Evolutionary conservation across 2,888 invertebrate species (phyloP).

Genomic region (Diplazon laetatorius): DNA sequence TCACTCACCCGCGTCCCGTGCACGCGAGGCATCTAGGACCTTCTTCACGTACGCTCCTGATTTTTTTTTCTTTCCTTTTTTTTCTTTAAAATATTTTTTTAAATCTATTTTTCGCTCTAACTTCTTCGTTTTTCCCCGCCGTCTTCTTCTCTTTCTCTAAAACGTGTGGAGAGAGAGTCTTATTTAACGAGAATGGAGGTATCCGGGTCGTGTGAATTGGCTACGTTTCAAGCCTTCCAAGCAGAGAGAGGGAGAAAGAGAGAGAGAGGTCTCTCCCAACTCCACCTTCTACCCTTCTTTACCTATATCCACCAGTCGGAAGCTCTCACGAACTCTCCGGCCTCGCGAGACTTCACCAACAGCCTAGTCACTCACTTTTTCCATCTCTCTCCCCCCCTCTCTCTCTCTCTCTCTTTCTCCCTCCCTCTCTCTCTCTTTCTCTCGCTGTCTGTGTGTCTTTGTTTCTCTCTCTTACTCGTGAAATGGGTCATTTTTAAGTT

Average conservation of each 20-base stretch:
- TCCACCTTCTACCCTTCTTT: slow-evolving; percentile 33
- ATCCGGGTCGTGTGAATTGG: slow-evolving; percentile 68
- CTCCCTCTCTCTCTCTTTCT: too few species aligned
- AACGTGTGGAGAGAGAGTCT: slow-evolving; percentile 61
- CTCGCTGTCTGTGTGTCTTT: too few species aligned
- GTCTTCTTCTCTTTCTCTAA: slow-evolving; percentile 58
- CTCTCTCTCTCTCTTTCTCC: too few species aligned
- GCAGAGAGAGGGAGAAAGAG: too few species aligned
- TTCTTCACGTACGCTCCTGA: slow-evolving; percentile 37
- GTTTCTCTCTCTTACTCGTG: slow-evolving; percentile 21
- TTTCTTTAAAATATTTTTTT: slow-evolving; percentile 37
- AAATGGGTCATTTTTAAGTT: slow-evolving; percentile 62
- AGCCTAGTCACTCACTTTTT: too few species aligned
- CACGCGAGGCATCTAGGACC: slow-evolving; percentile 47
- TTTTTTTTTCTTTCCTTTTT: slow-evolving; percentile 37
- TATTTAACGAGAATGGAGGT: slow-evolving; percentile 68
- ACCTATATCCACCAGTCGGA: slow-evolving; percentile 23
- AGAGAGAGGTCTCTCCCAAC: too few species aligned
- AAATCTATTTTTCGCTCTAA: slow-evolving; percentile 4
- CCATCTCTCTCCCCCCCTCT: too few species aligned
- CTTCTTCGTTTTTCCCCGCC: slow-evolving; percentile 23
- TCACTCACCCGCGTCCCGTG: slow-evolving; percentile 50
- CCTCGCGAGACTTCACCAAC: slow-evolving; percentile 24
- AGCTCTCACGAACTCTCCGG: slow-evolving; percentile 37
- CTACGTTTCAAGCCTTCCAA: slow-evolving; percentile 68